These are phyloP conservation scores for Mamestra configurata DNA, from an alignment of 1,140 invertebrate species.

Conservation along the genomic window DNA sequence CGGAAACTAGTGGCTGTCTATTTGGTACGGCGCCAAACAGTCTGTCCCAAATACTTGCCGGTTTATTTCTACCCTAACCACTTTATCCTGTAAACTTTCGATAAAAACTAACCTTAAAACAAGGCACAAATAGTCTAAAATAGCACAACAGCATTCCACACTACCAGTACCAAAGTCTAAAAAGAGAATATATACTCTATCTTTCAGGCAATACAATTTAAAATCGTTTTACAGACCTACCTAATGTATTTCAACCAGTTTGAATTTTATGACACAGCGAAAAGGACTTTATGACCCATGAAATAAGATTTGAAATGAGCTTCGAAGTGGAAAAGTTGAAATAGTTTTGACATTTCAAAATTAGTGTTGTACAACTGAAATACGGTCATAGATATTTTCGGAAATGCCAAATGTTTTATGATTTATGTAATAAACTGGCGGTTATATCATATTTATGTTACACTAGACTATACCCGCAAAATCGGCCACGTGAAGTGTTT, in stretches of 20 bases:
- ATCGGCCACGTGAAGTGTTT: no score
- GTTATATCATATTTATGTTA: no score
- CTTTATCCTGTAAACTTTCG: neutral
- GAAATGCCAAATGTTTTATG: conserved; percentile 24
- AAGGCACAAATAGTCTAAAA: neutral
- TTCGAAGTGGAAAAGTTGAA: neutral
- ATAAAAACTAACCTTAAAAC: conserved; percentile 1
- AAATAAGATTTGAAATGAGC: conserved; percentile 6
- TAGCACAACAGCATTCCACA: neutral
- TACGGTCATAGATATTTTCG: conserved; percentile 18
- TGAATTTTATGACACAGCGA: neutral
- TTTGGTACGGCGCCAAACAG: conserved; percentile 68
- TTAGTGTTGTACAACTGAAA: conserved; percentile 29
- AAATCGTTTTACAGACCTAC: neutral
- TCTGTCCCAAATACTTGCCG: conserved; percentile 64
- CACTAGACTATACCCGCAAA: no score
- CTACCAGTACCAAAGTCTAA: neutral
- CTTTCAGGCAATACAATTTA: neutral
- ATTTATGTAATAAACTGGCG: conserved; percentile 5
- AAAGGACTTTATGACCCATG: neutral
- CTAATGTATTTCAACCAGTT: conserved; percentile 5
- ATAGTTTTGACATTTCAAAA: conserved; percentile 50
- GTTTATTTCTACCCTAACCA: conserved; percentile 57
- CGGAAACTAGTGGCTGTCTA: conserved; percentile 16
- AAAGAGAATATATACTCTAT: conserved; percentile 30